Evolutionary conservation across 2,888 invertebrate species (phyloP), one percentile per base, ranked within the genome.

Genomic region (Tenodera sinensis): DNA sequence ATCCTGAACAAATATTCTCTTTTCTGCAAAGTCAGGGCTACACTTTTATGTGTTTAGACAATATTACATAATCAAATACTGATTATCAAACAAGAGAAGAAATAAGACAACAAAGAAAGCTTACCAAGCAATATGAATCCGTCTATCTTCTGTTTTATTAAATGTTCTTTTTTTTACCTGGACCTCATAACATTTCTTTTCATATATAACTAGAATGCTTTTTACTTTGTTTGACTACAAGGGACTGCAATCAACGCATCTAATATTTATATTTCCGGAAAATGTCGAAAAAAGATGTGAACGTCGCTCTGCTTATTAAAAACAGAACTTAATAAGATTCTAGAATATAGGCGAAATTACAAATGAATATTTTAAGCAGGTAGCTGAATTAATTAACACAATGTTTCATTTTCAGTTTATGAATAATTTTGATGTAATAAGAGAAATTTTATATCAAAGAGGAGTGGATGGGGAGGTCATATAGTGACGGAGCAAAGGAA

Each of bases 371-470:
- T 87, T 87, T 87, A 87, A 87, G 25, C 27, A 87, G 27, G 42
- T 85, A 27, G 82, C 30, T 87, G 87, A 87, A 87, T 87, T 87
- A 87, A 87, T 87, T 82, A 87, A 87, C 87, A 34, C n/a, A 34
- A 82, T 87, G 82, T 83, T 87, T 87, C 86, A 42, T 83, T 83
- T 87, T 87, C 87, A 87, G 30, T 83, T 87, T 87, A 87, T 87
- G 87, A 87, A 87, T 87, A 87, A 87, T 87, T 87, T 83, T 28
- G 30, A 42, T 30, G 87, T 34, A 87, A 87, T 83, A 87, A 87
- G 83, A 71, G 54, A 71, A 71, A 71, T 71, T 71, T 71, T 71
- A 71, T 71, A 71, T 71, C 54, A 71, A 71, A 71, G 54, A 71
- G 25, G 20, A 71, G 54, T 15, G 54, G 54, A 20, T 71, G 54